Base-by-base conservation (phyloP, 2,797 vertebrate species). In the Acridotheres tristis region DNA sequence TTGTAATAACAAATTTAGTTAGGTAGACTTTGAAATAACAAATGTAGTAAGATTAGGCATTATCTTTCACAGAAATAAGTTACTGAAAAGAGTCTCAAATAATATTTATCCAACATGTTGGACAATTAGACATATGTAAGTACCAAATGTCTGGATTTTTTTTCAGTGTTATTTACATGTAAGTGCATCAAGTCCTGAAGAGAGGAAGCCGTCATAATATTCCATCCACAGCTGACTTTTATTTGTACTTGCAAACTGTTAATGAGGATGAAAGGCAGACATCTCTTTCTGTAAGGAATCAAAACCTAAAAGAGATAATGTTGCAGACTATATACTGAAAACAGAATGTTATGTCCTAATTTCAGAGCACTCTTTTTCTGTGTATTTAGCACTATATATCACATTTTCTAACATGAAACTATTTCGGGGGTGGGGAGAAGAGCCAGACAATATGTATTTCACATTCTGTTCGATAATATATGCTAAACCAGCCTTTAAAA, bases 21-120 rank as follows among this genome's bases (percentile, higher is more conserved):
- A 95, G 93, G 93, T 95, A 95, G 93, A 77, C 80, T 90, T 93
- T 88, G 94, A 89, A 91, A 45, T 94, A 94, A 94, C 55, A 91
- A 93, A 88, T 80, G 90, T 83, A 78, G 81, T 80, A 78, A 97
- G 89, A 95, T 96, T 96, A 55, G 62, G 78, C 90, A 96, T 97
- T 96, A 89, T 96, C 85, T 95, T 86, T 90, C 82, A 92, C 82
- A 95, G 89, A 95, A 96, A 95, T 66, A 92, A 88, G 53, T 95
- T 80, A 82, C 72, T 92, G 93, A 93, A 93, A 88, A 83, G 89
- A 75, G 32, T 75, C 65, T 94, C 42, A 58, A 91, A 76, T 81
- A 94, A 93, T 96, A 95, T 94, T 97, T 97, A 91, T 93, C 87
- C 92, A 95, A 96, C 87, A 88, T 62, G 36, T 91, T 80, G 85